phyloP scores from a whole-genome alignment of 1,140 invertebrate species.

The Drosophila auraria region DNA sequence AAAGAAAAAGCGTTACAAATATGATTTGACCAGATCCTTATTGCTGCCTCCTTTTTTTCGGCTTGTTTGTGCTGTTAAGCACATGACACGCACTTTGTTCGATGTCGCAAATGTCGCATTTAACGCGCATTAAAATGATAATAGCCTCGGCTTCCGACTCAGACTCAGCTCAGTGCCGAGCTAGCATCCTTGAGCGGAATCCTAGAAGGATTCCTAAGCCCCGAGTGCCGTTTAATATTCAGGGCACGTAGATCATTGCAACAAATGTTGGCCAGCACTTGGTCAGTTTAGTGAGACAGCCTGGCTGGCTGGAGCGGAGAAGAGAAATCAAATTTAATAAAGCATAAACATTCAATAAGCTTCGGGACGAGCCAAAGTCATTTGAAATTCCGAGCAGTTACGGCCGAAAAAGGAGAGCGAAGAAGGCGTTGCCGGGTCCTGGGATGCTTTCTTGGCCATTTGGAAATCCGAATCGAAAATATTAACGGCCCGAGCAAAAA shows the following conservation, averaged over 20 bases:
- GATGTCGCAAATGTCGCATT: conserved; percentile 80
- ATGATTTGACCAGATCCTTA: conserved; percentile 57
- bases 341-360: conserved; percentile 84
- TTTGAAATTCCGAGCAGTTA: conserved; percentile 78
- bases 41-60: conserved; percentile 32
- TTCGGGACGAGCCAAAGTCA: conserved; percentile 69
- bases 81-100: conserved; percentile 82
- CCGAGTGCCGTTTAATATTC: conserved; percentile 75
- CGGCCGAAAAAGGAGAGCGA: conserved; percentile 22
- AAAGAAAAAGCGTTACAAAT: conserved; percentile 68
- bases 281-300: conserved; percentile 29
- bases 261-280: conserved; percentile 75
- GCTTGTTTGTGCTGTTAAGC: conserved; percentile 60
- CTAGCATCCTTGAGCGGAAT: conserved; percentile 6
- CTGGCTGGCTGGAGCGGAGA: conserved; percentile 10
- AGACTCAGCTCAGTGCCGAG: background rate
- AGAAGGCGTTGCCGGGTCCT: conserved; percentile 11
- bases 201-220: conserved; percentile 21
- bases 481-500: conserved; percentile 78
- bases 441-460: conserved; percentile 56
- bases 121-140: conserved; percentile 85
- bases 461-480: conserved; percentile 75
- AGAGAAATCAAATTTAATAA: conserved; percentile 84
- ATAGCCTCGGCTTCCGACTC: conserved; percentile 40
- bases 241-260: conserved; percentile 84